Base-by-base conservation (phyloP, 2,113 vertebrate genomes). In the Semnopithecus entellus region DNA sequence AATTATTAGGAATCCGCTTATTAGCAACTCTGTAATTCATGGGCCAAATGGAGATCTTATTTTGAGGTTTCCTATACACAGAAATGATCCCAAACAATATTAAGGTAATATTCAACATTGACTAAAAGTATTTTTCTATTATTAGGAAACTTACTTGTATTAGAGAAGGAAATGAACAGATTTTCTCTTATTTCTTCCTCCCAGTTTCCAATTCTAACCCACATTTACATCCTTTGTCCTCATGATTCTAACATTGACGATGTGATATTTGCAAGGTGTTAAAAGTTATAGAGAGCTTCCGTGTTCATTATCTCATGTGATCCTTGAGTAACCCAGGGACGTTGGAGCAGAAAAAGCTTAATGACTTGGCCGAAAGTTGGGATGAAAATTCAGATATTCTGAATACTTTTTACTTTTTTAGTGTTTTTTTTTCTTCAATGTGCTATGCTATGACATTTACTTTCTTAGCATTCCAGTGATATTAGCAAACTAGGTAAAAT, bases 131-230 rank as follows among this genome's bases (percentile, higher is more conserved):
- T 55, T 55, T 81, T 82, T n/a, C 84, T 88, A 2, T 90, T 78
- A 70, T 89, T 87, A 81, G 72, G 52, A 78, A 93, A 83, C 40
- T 68, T 35, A 35, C 70, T 78, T 95, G 81, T 40, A 23, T 50
- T 61, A 11, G 6, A 27, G 11, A 35, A n/a, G 35, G 52, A 73
- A 92, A 88, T n/a, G 70, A 52, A 22, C 30, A 38, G 5, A 43
- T 81, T 92, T 94, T 64, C 52, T 64, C 1, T 1, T 75, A 27
- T 55, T 93, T 90, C 55, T 82, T 52, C 68, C 79, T 45, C 57
- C 38, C 25, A 43, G 38, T 85, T 92, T 95, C 94, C 88, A 95
- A 66, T 81, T 66, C 52, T 91, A 78, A 87, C 55, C 55, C 32
- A 75, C 55, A 83, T 78, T 68, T 43, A 43, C 4, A 2, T 61